Conservation (phyloP, 2,113 vertebrate species). For the Nothobranchius furzeri region DNA sequence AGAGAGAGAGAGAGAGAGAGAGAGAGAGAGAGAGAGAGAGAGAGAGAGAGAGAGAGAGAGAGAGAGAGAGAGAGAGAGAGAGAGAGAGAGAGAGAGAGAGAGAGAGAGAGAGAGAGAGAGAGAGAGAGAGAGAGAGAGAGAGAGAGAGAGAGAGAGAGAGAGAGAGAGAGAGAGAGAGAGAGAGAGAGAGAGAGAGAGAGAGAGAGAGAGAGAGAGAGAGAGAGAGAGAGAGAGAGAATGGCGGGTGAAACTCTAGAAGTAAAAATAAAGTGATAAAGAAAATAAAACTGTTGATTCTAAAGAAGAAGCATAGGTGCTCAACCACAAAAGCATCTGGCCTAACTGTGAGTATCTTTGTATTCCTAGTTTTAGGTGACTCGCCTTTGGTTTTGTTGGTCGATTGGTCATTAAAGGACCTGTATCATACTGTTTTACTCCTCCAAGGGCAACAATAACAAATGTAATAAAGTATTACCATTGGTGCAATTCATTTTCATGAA, state of each 20-base stretch:
- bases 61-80: conserved; percentile 48
- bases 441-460: no score
- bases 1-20: no score
- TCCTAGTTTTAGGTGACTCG: conserved; percentile 16
- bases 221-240: no score
- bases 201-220: no score
- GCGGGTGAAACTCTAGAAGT: conserved; percentile 4
- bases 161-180: conserved; percentile 13
- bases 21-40: no score
- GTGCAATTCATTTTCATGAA: no score
- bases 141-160: conserved; percentile 43
- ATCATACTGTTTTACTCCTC: no score
- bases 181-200: not conserved
- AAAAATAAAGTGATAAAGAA: conserved; percentile 1
- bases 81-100: not conserved
- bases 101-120: no score
- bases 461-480: no score
- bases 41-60: no score
- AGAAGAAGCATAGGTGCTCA: conserved; percentile 17
- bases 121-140: no score
- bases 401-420: no score
- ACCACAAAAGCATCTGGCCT: conserved; percentile 8
- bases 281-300: conserved; percentile 1
- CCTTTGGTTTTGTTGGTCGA: conserved; percentile 8
- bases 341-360: conserved; percentile 21